Percentiles rank a stretch among this genome's conserved stretches.
These are phyloP conservation scores for Picus viridis DNA, from an alignment of 2,797 vertebrate species.

Conservation along the genomic window DNA sequence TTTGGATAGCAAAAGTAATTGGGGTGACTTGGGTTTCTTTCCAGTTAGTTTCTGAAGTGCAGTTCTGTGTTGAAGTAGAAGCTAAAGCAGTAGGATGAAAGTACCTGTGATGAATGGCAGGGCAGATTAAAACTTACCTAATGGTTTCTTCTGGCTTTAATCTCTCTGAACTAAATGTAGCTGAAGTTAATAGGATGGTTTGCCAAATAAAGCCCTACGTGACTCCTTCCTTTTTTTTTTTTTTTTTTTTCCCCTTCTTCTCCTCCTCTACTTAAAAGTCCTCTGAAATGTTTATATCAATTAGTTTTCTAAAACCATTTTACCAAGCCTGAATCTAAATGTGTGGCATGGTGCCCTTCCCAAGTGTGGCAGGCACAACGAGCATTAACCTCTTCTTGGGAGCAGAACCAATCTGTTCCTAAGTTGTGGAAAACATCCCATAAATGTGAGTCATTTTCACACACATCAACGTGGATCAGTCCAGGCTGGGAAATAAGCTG, in stretches of 20 bases:
- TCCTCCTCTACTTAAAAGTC: neutral
- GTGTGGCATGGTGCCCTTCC: neutral
- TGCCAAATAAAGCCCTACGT: slow-evolving; percentile 1
- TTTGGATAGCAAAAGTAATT: neutral
- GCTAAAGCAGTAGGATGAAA: neutral
- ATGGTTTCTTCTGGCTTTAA: slow-evolving; percentile 22
- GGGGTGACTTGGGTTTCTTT: neutral
- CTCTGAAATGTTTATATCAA: neutral
- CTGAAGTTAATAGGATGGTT: slow-evolving; percentile 35
- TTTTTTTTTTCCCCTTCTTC: neutral
- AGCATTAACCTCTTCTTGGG: slow-evolving; percentile 22
- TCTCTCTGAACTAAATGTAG: slow-evolving; percentile 2
- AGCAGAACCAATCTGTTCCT: neutral
- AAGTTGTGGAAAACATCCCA: neutral
- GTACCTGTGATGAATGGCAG: slow-evolving; percentile 19
- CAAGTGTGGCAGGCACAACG: neutral
- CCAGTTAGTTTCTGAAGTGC: slow-evolving; percentile 7
- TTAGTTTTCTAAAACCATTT: neutral
- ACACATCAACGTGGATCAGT: too few relatives aligned
- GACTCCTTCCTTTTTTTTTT: neutral
- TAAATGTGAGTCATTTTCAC: accelerated
- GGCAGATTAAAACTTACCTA: slow-evolving; percentile 44
- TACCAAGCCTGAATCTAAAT: neutral
- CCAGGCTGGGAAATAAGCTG: too few relatives aligned
- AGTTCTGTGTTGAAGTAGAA: neutral